Base-by-base conservation (phyloP, 2,797 vertebrate species). In the Echeneis naucrates region DNA sequence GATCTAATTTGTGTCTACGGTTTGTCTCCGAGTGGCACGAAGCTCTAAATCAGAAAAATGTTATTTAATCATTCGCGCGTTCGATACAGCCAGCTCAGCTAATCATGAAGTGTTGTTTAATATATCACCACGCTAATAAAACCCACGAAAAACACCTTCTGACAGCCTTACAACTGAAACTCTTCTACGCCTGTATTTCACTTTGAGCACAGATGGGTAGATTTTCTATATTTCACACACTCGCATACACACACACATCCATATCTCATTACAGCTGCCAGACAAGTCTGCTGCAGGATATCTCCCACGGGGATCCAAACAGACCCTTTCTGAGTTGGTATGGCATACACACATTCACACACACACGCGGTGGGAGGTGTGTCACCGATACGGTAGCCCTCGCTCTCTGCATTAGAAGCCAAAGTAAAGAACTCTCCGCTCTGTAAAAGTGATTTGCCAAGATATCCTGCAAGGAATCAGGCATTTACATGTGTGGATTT, bases 361-460 rank as follows among this genome's bases (percentile, higher is more conserved):
- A 60, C 78, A 76, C 80, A 75, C 85, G 74, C 68, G 67, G 80
- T 80, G 84, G 83, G 89, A 83, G 84, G 82, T 73, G 75, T 88
- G 87, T 90, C 88, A 90, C 70, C 19, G 85, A 92, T 91, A 88
- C 79, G 79, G 90, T 92, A 89, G 89, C 89, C 75, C 84, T 91
- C 74, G 59, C 68, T 86, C 86, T 82, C 84, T 80, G 76, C 69
- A 56, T 75, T 65, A 83, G 81, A 80, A 88, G 93, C 93, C 93
- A 94, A 93, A 93, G 88, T 90, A 94, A 94, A 93, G 91, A 92
- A 81, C 82, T 77, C 84, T 82, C 84, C 81, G 82, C 88, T 92
- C 92, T 93, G 90, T 92, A 85, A 94, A 94, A 93, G 90, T 88
- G 84, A 94, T 93, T 92, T 92, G 87, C 89, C 89, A 89, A 92